A percentile compares a stretch with the other conserved stretches of the same genome.
Evolutionary conservation across 2,113 vertebrate genomes (phyloP).

Genomic region (Lipophrys pholis): DNA sequence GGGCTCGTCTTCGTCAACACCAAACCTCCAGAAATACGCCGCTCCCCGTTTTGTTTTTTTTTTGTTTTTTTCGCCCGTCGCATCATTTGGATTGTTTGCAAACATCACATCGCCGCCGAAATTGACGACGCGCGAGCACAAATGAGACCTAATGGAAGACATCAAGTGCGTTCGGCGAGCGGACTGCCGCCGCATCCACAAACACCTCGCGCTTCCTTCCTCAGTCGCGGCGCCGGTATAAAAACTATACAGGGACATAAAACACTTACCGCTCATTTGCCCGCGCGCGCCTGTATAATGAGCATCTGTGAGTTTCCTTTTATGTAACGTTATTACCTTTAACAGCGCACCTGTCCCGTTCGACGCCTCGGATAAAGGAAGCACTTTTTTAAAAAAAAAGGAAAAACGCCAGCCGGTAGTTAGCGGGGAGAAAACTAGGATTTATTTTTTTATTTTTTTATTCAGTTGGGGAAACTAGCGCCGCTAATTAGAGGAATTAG

Average conservation of each 20-base stretch:
- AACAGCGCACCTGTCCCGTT: constrained; percentile 72
- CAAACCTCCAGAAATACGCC: no score
- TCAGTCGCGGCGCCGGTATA: constrained; percentile 19
- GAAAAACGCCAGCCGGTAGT: constrained; percentile 59
- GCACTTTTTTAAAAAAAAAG: constrained; percentile 30
- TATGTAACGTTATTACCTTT: constrained; percentile 64
- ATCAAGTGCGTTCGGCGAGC: constrained; percentile 26
- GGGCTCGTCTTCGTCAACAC: no score
- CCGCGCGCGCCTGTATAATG: constrained; percentile 63
- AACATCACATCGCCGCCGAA: constrained; percentile 1
- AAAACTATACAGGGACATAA: constrained; percentile 63
- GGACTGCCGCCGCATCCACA: constrained; percentile 36
- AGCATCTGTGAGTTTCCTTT: constrained; percentile 71
- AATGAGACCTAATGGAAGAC: constrained; percentile 49
- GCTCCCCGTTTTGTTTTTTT: no score
- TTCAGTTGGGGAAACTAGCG: constrained; percentile 64
- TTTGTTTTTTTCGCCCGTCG: background rate
- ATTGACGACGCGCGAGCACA: constrained; percentile 17
- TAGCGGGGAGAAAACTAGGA: constrained; percentile 28
- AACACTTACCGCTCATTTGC: constrained; percentile 62
- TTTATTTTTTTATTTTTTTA: background rate
- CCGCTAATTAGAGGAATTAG: constrained; percentile 81
- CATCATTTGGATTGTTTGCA: constrained; percentile 2
- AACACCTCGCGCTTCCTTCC: constrained; percentile 23
- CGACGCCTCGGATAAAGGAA: constrained; percentile 44